Evolutionary conservation across 2,113 vertebrate genomes (phyloP).

Genomic region (Ameiurus melas): DNA sequence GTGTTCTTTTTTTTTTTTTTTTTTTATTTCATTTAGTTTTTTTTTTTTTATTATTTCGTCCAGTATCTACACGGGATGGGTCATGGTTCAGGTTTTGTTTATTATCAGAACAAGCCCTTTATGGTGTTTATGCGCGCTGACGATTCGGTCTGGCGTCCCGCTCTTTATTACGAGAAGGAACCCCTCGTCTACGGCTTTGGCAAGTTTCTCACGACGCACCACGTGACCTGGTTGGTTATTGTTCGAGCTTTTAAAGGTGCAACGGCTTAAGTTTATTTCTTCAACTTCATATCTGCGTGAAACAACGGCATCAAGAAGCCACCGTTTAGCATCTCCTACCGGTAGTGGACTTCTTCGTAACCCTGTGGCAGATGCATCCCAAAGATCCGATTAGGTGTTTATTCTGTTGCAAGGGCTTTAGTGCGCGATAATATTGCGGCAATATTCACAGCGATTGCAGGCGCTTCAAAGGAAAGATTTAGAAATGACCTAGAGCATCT

Average conservation of each 20-base stretch:
- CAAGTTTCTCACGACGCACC: constrained; percentile 19
- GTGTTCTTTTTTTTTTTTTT: constrained; percentile 66
- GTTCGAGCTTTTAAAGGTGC: constrained; percentile 20
- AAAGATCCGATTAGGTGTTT: constrained; percentile 21
- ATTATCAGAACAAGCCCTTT: constrained; percentile 12
- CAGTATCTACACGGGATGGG: constrained; percentile 53
- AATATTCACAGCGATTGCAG: not conserved
- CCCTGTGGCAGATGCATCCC: not conserved
- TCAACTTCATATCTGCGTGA: not conserved
- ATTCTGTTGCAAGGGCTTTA: constrained; percentile 27
- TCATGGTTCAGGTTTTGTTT: constrained; percentile 29
- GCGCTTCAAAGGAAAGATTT: not conserved
- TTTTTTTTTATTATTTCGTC: constrained; percentile 60
- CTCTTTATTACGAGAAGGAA: constrained; percentile 13
- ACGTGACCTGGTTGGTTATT: not conserved
- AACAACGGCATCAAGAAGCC: not conserved
- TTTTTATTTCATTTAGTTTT: constrained; percentile 64
- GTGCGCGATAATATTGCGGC: not conserved
- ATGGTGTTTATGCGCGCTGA: not conserved
- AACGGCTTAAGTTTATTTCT: not conserved
- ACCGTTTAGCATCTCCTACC: not conserved
- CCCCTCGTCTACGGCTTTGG: not conserved
- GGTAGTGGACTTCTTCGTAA: not conserved
- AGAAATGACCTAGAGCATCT: constrained; percentile 10
- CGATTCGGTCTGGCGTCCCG: not conserved